Conservation (phyloP, 30 jellyfish, hydroid and myxozoan species). For the Pseudorhiza aurosa region DNA sequence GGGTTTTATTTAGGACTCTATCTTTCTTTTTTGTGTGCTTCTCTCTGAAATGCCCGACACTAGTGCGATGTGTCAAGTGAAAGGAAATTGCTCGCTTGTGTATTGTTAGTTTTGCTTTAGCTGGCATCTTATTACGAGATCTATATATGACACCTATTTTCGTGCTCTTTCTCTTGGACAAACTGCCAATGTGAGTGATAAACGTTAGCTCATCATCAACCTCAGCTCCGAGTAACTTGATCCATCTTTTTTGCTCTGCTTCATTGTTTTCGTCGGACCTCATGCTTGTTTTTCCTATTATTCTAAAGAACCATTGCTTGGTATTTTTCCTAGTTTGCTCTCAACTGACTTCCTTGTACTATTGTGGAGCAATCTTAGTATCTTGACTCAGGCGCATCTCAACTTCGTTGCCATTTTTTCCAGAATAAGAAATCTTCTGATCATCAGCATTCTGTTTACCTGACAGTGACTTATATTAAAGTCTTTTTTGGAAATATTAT, state of each 20-base stretch:
- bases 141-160: slow-evolving; percentile 32
- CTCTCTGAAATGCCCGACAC: background rate
- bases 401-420: background rate
- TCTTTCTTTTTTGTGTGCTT: slow-evolving; percentile 25
- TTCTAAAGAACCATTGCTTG: slow-evolving; percentile 22
- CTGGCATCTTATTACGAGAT: slow-evolving; percentile 29
- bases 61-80: background rate
- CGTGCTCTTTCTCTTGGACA: slow-evolving; percentile 5
- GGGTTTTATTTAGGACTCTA: slow-evolving; percentile 28
- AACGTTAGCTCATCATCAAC: slow-evolving; percentile 43
- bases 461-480: background rate
- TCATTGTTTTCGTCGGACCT: slow-evolving; percentile 38
- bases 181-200: slow-evolving; percentile 33
- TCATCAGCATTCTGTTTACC: slow-evolving; percentile 25
- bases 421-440: slow-evolving; percentile 16
- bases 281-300: background rate
- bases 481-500: slow-evolving; percentile 9
- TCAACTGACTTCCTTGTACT: slow-evolving; percentile 21
- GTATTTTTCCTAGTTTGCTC: slow-evolving; percentile 33
- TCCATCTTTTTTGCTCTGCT: slow-evolving; percentile 31
- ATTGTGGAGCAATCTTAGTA: slow-evolving; percentile 12
- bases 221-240: slow-evolving; percentile 36
- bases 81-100: background rate
- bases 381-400: slow-evolving; percentile 14
- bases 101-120: slow-evolving; percentile 43